Evolutionary conservation across 2,797 vertebrate species (phyloP).

Genomic region (Eupleurogrammus muticus): DNA sequence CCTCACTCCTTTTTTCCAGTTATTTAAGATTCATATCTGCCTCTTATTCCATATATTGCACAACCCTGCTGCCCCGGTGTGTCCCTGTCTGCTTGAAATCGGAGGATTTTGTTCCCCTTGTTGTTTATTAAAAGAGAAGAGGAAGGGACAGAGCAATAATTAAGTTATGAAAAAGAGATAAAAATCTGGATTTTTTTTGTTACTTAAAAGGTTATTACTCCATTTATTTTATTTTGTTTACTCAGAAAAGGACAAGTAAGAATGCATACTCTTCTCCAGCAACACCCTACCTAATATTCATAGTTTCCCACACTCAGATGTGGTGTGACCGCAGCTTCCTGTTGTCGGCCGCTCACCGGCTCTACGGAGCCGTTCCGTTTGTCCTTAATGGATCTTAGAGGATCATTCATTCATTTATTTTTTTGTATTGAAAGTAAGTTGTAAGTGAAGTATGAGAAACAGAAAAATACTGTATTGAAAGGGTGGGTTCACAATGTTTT

Average conservation of each 20-base stretch:
- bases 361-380: conserved; percentile 12
- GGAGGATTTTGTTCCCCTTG: conserved; percentile 47
- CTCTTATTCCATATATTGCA: conserved; percentile 31
- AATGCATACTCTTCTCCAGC: conserved; percentile 29
- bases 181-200: conserved; percentile 26
- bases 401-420: conserved; percentile 2
- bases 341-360: conserved; percentile 12
- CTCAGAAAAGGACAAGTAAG: conserved; percentile 21
- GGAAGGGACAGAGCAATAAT: conserved; percentile 31
- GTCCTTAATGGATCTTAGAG: neutral
- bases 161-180: conserved; percentile 44
- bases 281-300: conserved; percentile 46
- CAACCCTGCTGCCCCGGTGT: conserved; percentile 4
- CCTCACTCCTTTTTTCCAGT: conserved; percentile 1
- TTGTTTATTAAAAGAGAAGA: conserved; percentile 62
- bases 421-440: neutral
- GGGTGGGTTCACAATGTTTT: too few relatives aligned
- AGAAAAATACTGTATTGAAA: neutral
- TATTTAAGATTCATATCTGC: conserved; percentile 48
- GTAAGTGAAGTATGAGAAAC: neutral
- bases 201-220: conserved; percentile 41
- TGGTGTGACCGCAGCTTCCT: conserved; percentile 42
- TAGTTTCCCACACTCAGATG: conserved; percentile 49
- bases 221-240: conserved; percentile 53
- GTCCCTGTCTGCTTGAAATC: conserved; percentile 47